Evolutionary conservation across 2,888 invertebrate species (phyloP), one percentile per base, ranked within the genome.

Genomic region (Pogonocherus hispidulus): DNA sequence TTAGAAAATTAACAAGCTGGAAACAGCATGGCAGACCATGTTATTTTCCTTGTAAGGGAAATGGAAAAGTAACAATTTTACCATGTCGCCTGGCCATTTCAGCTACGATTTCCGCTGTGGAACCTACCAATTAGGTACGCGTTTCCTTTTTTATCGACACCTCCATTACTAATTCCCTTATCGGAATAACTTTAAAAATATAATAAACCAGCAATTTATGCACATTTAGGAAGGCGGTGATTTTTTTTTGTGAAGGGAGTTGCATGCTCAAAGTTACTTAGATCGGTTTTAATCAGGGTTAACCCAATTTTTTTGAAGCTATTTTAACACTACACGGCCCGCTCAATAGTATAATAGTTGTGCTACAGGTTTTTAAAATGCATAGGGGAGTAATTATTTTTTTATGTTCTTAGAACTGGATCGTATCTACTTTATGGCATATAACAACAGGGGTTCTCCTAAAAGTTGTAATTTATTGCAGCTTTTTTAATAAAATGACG

Each of bases 221-320:
- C 75, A 70, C 73, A 73, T 70, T 69, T 70, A 32, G 47, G 57
- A 51, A 1, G 65, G 72, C 59, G 66, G 73, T 73, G 73, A n/a
- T 72, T 72, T 67, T 75, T 79, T 79, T 80, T 81, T 77, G 77
- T 74, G 63, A 56, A 27, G 57, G 65, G 75, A 78, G 78, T 81
- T 78, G 81, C 81, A 81, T 81, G 80, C 74, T 75, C 62, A 71
- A 71, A 74, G 70, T 77, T 74, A 76, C 76, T 79, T 76, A 79
- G 77, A 80, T 78, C 75, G 71, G 67, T 70, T 69, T 72, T 72
- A 72, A 75, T 76, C 72, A 69, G 51, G 65, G 74, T 73, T 77
- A 76, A 76, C 78, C 75, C 74, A 75, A 77, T 78, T 79, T 59
- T 59, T 59, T n/a, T 37, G 41, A 41, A 37, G 37, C 37, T 27